phyloP scores from a whole-genome alignment of 2,797 vertebrate species.

The Cyprinodon diabolis region DNA sequence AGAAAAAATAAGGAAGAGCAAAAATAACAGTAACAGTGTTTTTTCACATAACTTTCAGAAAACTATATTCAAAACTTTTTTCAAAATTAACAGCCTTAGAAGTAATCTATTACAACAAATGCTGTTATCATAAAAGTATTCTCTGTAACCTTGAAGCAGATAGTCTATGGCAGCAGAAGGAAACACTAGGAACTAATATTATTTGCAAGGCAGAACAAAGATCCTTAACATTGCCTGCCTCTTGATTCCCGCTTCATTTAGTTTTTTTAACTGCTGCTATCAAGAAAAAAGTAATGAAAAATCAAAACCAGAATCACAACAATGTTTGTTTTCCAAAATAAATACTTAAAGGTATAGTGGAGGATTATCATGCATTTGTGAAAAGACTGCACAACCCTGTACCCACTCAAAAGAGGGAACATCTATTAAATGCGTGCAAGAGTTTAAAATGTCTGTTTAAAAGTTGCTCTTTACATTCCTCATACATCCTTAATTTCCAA shows the following conservation, averaged over 20 bases:
- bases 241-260: background rate
- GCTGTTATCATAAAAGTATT: background rate
- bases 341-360: background rate
- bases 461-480: too few species aligned
- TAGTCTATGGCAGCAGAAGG: background rate
- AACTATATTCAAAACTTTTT: background rate
- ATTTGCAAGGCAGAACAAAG: background rate
- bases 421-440: too few species aligned
- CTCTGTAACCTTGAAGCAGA: background rate
- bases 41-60: background rate
- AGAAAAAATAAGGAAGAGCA: background rate
- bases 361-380: too few species aligned
- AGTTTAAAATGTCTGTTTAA: too few species aligned
- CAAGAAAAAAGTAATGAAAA: background rate
- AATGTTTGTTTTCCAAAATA: background rate
- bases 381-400: too few species aligned
- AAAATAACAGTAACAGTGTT: background rate
- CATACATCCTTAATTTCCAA: too few species aligned
- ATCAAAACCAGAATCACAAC: background rate
- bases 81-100: background rate
- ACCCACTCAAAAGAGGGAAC: too few species aligned
- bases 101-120: background rate
- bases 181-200: background rate
- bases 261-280: background rate
- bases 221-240: background rate